phyloP scores from a whole-genome alignment of 2,888 invertebrate species.

The Melikaiella ostensackeni region DNA sequence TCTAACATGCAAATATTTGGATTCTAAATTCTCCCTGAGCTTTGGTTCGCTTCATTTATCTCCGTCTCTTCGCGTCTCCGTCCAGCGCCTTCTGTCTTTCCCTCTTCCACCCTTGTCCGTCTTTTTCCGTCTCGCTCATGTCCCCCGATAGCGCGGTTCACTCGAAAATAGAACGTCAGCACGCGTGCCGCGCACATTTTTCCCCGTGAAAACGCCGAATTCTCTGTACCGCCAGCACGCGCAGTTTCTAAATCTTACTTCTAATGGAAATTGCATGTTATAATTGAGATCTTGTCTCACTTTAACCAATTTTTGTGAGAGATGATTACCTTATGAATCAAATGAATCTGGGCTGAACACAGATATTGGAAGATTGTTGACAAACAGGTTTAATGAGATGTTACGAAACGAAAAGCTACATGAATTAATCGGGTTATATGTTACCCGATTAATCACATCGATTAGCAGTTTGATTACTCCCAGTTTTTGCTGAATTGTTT shows the following conservation, averaged over 20 bases:
- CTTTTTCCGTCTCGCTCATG: constrained; percentile 51
- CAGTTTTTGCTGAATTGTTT: no score
- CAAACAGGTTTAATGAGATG: neutral
- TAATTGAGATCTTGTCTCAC: neutral
- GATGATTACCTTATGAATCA: neutral
- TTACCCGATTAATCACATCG: neutral
- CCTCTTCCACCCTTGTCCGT: constrained; percentile 30
- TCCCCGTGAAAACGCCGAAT: constrained; percentile 68
- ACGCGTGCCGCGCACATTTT: constrained; percentile 70
- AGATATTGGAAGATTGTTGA: neutral
- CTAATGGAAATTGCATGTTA: constrained; percentile 45
- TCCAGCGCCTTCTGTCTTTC: constrained; percentile 37
- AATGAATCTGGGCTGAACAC: neutral
- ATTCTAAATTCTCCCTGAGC: constrained; percentile 24
- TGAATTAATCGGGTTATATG: neutral
- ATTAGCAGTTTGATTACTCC: no score
- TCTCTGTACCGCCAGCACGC: constrained; percentile 59
- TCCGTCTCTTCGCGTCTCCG: constrained; percentile 37
- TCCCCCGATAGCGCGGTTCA: constrained; percentile 68
- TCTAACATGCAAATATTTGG: constrained; percentile 19
- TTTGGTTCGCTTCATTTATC: constrained; percentile 34
- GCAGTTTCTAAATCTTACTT: constrained; percentile 54
- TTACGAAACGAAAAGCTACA: neutral
- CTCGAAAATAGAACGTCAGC: constrained; percentile 73
- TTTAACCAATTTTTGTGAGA: neutral